Evolutionary conservation across 2,113 vertebrate genomes (phyloP).

Genomic region (Heloderma charlesbogerti): DNA sequence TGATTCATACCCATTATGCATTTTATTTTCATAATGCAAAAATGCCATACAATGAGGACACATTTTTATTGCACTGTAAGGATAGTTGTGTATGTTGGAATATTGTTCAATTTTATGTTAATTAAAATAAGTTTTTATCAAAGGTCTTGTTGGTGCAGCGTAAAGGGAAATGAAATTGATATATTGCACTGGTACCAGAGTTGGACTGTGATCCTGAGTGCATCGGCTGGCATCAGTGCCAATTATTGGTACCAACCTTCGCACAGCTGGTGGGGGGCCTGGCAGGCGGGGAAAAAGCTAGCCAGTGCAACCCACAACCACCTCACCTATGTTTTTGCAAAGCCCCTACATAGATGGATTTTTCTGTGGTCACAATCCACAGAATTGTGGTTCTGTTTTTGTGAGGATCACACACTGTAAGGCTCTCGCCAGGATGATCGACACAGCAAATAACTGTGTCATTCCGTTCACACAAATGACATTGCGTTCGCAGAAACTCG

Average conservation of each 20-base stretch:
- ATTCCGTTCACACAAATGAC: too few relatives aligned
- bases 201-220: background rate
- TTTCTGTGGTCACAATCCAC: background rate
- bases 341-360: too few relatives aligned
- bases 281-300: too few relatives aligned
- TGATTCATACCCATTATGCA: constrained; percentile 80
- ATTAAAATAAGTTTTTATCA: constrained; percentile 82
- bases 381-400: background rate
- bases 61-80: constrained; percentile 91
- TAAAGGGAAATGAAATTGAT: constrained; percentile 47
- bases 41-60: constrained; percentile 79
- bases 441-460: background rate
- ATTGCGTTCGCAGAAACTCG: too few relatives aligned
- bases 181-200: constrained; percentile 30
- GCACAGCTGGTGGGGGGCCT: background rate
- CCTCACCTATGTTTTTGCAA: too few relatives aligned
- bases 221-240: background rate
- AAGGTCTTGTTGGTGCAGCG: constrained; percentile 68
- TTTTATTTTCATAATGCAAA: constrained; percentile 90
- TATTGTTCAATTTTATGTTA: constrained; percentile 83
- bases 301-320: too few relatives aligned
- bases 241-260: background rate
- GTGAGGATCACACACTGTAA: background rate
- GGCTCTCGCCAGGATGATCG: too few relatives aligned
- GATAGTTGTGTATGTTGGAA: constrained; percentile 82